Percentiles rank a stretch among this genome's conserved stretches.
These are phyloP conservation scores for Pelusios castaneus DNA, from an alignment of 2,113 vertebrate species.

Conservation along the genomic window DNA sequence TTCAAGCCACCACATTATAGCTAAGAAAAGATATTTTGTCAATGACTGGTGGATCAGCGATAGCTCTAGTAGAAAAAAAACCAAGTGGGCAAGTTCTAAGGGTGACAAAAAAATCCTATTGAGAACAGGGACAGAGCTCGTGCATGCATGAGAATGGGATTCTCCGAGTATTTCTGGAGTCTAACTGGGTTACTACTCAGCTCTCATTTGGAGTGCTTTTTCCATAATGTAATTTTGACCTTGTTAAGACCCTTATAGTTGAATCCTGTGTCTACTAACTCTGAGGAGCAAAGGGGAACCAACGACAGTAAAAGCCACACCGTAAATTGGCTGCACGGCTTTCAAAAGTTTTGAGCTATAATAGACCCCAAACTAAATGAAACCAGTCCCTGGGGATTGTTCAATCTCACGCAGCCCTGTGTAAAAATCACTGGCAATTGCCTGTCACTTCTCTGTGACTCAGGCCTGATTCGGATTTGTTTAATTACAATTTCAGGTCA, in stretches of 20 bases:
- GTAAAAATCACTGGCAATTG: background rate
- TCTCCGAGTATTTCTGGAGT: background rate
- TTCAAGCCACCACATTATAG: background rate
- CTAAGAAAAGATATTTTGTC: background rate
- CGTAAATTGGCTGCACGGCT: background rate
- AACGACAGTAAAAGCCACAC: background rate
- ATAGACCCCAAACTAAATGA: background rate
- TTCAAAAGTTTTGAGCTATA: background rate
- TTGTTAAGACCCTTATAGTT: background rate
- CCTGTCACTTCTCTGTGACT: background rate
- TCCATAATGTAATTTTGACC: slow-evolving; percentile 11
- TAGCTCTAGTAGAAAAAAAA: accelerated
- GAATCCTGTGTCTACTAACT: no score
- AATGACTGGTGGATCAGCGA: background rate
- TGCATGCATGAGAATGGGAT: accelerated
- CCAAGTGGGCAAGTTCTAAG: background rate
- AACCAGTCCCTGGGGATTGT: background rate
- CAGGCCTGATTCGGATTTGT: background rate
- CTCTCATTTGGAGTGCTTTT: slow-evolving; percentile 7
- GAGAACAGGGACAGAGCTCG: background rate
- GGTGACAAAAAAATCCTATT: background rate
- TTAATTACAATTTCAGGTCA: background rate
- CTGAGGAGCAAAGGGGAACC: no score
- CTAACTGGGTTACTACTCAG: slow-evolving; percentile 11
- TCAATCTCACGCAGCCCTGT: background rate